Conservation (phyloP, 1,140 invertebrate genomes). For the Drosophila mojavensis region DNA sequence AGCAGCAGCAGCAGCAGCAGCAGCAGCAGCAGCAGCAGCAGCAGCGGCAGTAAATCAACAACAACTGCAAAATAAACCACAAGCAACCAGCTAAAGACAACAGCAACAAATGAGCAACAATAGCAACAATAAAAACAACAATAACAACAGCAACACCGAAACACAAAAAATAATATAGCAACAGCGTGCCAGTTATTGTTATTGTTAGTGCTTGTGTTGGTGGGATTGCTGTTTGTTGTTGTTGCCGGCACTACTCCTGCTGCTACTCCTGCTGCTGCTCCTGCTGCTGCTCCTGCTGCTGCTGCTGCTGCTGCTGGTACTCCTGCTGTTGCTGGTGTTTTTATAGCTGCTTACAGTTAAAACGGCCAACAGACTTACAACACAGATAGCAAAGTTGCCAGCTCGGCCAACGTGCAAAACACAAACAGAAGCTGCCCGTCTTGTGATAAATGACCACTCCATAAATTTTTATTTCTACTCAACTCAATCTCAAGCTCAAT, state of each 20-base stretch:
- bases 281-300: too few relatives aligned
- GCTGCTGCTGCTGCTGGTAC: too few relatives aligned
- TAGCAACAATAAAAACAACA: background rate
- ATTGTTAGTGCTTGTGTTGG: constrained; percentile 40
- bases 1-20: background rate
- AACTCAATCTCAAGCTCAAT: constrained; percentile 72
- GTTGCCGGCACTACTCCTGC: constrained; percentile 2
- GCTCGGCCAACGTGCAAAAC: constrained; percentile 26
- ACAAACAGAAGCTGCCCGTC: constrained; percentile 43
- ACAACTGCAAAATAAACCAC: constrained; percentile 51
- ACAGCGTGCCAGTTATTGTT: constrained; percentile 65
- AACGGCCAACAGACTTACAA: constrained; percentile 46
- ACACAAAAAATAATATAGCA: constrained; percentile 24
- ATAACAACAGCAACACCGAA: constrained; percentile 3
- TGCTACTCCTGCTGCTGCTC: too few relatives aligned
- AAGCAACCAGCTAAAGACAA: constrained; percentile 41
- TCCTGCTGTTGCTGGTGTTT: constrained; percentile 41
- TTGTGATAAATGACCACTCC: constrained; percentile 76
- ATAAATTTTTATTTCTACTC: constrained; percentile 78
- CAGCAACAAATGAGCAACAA: constrained; percentile 44
- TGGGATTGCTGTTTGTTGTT: constrained; percentile 38
- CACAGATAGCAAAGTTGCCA: constrained; percentile 47
- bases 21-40: constrained; percentile 15
- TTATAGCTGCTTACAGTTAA: constrained; percentile 65
- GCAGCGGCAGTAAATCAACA: constrained; percentile 45